phyloP scores from a whole-genome alignment of 1,140 invertebrate species.

The Stenopsyche tienmushanensis region DNA sequence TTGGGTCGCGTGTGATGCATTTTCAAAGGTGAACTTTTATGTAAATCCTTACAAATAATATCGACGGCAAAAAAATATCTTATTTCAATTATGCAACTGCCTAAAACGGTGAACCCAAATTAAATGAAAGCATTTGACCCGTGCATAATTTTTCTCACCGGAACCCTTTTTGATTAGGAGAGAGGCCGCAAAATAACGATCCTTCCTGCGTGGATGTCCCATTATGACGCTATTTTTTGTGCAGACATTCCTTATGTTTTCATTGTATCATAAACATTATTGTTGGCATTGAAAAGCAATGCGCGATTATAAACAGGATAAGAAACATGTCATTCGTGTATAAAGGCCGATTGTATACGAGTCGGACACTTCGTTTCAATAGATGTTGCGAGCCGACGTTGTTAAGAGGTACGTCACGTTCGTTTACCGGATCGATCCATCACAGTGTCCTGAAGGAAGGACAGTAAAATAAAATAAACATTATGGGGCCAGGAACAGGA shows the following conservation, averaged over 20 bases:
- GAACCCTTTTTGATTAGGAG: slow-evolving; percentile 24
- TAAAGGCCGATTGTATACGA: slow-evolving; percentile 17
- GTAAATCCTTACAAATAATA: no score
- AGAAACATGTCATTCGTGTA: slow-evolving; percentile 27
- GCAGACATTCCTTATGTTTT: slow-evolving; percentile 24
- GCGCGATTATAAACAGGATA: slow-evolving; percentile 40
- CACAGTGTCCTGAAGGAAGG: slow-evolving; percentile 29
- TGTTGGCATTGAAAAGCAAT: slow-evolving; percentile 33
- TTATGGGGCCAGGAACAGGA: slow-evolving; percentile 13
- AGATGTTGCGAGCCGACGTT: no score
- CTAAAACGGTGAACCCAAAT: no score
- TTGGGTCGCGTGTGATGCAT: no score
- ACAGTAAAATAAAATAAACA: slow-evolving; percentile 39
- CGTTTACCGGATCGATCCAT: slow-evolving; percentile 38
- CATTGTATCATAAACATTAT: slow-evolving; percentile 30
- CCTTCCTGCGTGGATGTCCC: not conserved
- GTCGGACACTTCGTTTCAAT: slow-evolving; percentile 38
- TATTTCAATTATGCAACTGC: no score
- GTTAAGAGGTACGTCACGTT: no score
- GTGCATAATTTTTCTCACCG: slow-evolving; percentile 32
- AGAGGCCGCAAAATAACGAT: slow-evolving; percentile 15
- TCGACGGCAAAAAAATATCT: no score
- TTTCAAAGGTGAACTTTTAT: no score
- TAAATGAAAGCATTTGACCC: slow-evolving; percentile 25
- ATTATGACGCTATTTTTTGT: slow-evolving; percentile 11